Evolutionary conservation across 2,113 vertebrate species (phyloP).

Genomic region (Macroglossus sobrinus): DNA sequence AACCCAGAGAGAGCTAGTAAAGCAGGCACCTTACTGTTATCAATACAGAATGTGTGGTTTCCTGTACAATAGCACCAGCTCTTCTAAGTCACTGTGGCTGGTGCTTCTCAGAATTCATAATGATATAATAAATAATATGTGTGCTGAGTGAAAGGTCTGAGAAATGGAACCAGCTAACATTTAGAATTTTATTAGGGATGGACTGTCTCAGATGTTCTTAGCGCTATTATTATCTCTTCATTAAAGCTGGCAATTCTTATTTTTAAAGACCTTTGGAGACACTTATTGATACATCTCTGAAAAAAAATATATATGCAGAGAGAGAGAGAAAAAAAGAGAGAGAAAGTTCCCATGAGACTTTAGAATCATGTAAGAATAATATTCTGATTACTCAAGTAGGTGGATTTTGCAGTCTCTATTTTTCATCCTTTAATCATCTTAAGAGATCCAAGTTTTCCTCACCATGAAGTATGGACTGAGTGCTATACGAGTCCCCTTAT

Average conservation of each 20-base stretch:
- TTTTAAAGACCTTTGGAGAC: constrained; percentile 42
- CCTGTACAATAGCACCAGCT: background rate
- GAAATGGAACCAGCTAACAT: background rate
- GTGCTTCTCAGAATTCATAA: constrained; percentile 8
- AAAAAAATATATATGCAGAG: background rate
- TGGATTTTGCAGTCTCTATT: constrained; percentile 32
- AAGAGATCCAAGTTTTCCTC: background rate
- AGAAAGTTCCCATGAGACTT: constrained; percentile 12
- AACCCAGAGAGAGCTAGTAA: background rate
- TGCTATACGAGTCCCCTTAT: background rate
- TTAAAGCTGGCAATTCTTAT: constrained; percentile 54
- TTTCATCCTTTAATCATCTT: constrained; percentile 16
- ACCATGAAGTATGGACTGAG: background rate
- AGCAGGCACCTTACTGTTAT: background rate
- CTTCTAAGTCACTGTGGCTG: background rate
- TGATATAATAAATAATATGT: background rate
- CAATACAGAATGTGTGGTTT: background rate
- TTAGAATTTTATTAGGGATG: constrained; percentile 23
- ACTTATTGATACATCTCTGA: constrained; percentile 13
- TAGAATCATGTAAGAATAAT: background rate
- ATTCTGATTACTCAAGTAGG: constrained; percentile 45
- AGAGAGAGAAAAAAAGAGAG: too few species aligned
- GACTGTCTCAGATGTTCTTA: constrained; percentile 46
- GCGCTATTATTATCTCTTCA: background rate
- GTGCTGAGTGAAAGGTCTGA: background rate